phyloP scores from a whole-genome alignment of 2,888 invertebrate species.

The Aethes cnicana region DNA sequence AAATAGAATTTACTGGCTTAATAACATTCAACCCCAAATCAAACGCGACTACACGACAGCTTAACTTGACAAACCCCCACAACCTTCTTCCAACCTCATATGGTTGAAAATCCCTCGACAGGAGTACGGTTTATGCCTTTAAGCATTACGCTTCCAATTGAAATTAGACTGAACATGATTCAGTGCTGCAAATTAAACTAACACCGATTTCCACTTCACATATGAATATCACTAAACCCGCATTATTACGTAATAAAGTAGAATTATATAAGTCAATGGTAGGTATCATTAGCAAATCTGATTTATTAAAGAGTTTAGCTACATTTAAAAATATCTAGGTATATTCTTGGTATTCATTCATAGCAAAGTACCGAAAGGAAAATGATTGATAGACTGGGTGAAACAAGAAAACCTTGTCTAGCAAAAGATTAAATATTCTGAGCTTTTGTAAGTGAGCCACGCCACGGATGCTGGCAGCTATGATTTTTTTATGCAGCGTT shows the following conservation, averaged over 20 bases:
- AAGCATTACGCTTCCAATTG: conserved; percentile 15
- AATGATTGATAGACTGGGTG: too few relatives aligned
- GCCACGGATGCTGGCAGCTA: too few relatives aligned
- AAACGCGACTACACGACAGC: conserved; percentile 19
- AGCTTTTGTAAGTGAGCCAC: too few relatives aligned
- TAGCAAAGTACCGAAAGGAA: too few relatives aligned
- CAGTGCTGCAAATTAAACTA: conserved; percentile 28
- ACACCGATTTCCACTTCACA: conserved; percentile 22
- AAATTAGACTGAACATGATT: conserved; percentile 31
- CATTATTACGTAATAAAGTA: conserved; percentile 8
- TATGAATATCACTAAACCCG: conserved; percentile 10
- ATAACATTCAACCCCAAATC: conserved; percentile 29
- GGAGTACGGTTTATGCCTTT: conserved; percentile 6
- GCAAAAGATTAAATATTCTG: too few relatives aligned
- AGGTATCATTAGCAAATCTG: too few relatives aligned
- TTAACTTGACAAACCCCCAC: conserved; percentile 3
- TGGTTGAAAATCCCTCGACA: background rate
- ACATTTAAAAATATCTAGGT: too few relatives aligned
- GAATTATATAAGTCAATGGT: background rate
- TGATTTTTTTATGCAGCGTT: too few relatives aligned
- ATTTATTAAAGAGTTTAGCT: too few relatives aligned
- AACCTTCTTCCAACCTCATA: conserved; percentile 5
- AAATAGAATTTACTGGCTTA: conserved; percentile 28
- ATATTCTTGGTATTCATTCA: too few relatives aligned
- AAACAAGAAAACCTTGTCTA: too few relatives aligned